Evolutionary conservation across 2,113 vertebrate species (phyloP), one percentile per base, ranked within the genome.

Genomic region (Eupsittula cactorum): DNA sequence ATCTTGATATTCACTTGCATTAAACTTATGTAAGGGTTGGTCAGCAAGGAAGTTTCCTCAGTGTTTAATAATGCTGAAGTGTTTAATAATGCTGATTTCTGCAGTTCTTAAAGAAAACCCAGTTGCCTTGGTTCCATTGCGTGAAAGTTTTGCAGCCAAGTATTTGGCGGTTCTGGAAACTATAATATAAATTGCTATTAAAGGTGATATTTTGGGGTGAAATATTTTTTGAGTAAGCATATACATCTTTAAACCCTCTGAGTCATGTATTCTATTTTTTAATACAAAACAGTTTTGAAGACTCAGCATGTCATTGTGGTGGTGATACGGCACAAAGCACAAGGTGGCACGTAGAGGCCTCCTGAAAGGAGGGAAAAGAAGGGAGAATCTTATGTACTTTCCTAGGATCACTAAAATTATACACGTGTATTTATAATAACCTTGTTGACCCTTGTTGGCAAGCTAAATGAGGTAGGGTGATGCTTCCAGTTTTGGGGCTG

Each of bases 211-310:
- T 95, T 92, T 89, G 29, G 8, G 60, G 37, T 70, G 52, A 19
- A 64, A 3, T 49, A 0, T 46, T 82, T 82, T 90, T 80, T 60
- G 57, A 67, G 65, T 97, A 95, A 95, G 93, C 82, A 41, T 37
- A 39, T 86, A 8, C 8, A 0, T 86, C 64, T 91, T 90, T 59
- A 83, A 95, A 73, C 37, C 16, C 9, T 29, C 94, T 84, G 90
- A 94, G 80, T 92, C 88, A 90, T 68, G 62, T 63, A 41, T 88
- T 94, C 79, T 95, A n/a, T 93, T 88, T 90, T 94, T 93, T 90
- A 90, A 86, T 68, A 68, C 35, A 73, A 60, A 55, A 16, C 11
- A 8, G 1, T 90, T 95, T 86, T 76, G 80, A 91, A 75, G 65
- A 90, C 52, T 96, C 91, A 88, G 92, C 88, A 4, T 44, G 33